phyloP scores from a whole-genome alignment of 1,140 invertebrate genomes.

The Pseudomyrmex pallidus region DNA sequence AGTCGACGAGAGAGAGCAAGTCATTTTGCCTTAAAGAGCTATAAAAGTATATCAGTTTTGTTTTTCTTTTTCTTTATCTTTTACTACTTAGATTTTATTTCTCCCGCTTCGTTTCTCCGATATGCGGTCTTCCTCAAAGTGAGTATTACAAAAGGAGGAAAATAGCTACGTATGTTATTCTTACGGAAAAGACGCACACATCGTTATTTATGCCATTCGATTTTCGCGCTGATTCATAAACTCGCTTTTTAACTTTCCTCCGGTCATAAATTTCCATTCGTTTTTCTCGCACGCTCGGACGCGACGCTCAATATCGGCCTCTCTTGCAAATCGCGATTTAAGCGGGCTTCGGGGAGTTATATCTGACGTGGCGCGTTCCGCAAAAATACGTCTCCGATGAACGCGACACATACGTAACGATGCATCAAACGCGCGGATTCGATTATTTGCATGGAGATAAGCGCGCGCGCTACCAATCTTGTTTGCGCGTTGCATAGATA shows the following conservation, averaged over 20 bases:
- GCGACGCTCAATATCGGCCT: background rate
- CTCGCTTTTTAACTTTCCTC: slow-evolving; percentile 2
- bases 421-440: slow-evolving; percentile 6
- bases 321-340: background rate
- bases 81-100: no score
- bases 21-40: background rate
- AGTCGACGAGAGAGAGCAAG: background rate
- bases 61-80: no score
- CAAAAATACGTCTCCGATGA: background rate
- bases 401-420: background rate
- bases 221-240: background rate
- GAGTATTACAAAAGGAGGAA: no score
- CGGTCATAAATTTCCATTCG: slow-evolving; percentile 1
- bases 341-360: background rate
- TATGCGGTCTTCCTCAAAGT: no score
- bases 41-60: no score
- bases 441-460: slow-evolving; percentile 37
- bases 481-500: slow-evolving; percentile 21
- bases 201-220: slow-evolving; percentile 4
- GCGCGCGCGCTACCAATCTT: slow-evolving; percentile 2
- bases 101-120: no score
- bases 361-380: background rate
- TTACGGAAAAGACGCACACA: background rate
- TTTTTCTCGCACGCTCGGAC: background rate
- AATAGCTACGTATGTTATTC: background rate